A percentile compares a stretch with the other conserved stretches of the same genome.
These are phyloP conservation scores for Drosophila santomea DNA, from an alignment of 1,140 invertebrate genomes.

Conservation along the genomic window DNA sequence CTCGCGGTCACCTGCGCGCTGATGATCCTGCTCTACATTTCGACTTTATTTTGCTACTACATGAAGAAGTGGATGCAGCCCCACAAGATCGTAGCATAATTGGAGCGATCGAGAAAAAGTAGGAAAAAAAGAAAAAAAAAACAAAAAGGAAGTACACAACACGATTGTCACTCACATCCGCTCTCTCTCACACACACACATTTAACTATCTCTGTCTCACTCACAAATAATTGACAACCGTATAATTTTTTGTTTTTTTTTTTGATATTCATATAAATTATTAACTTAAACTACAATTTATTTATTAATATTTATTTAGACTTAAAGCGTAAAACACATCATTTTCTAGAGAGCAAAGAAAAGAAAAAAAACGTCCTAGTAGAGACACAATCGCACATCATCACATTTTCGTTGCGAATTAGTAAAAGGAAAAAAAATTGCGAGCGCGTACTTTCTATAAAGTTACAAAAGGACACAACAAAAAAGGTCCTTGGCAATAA, in stretches of 20 bases:
- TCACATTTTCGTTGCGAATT: constrained; percentile 53
- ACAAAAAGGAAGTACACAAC: constrained; percentile 72
- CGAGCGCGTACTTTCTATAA: constrained; percentile 82
- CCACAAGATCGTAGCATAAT: constrained; percentile 91
- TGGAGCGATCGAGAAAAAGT: constrained; percentile 6
- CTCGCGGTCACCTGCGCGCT: constrained; percentile 95
- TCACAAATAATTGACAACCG: constrained; percentile 63
- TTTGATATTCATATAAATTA: constrained; percentile 61
- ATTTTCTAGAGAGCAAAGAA: constrained; percentile 45
- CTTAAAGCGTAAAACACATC: constrained; percentile 66
- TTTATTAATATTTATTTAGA: constrained; percentile 83
- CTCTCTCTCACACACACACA: constrained; percentile 30
- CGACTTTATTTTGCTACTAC: constrained; percentile 95
- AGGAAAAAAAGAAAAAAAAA: constrained; percentile 57
- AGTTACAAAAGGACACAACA: constrained; percentile 68
- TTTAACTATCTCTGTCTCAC: constrained; percentile 50
- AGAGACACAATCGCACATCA: constrained; percentile 9
- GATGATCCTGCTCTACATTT: constrained; percentile 94
- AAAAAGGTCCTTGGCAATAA: constrained; percentile 9
- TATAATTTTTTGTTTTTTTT: constrained; percentile 80
- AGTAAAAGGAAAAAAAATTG: constrained; percentile 44
- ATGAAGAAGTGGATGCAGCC: constrained; percentile 95
- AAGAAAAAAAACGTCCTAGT: constrained; percentile 31
- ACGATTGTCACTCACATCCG: constrained; percentile 63
- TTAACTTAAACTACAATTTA: constrained; percentile 79